Percentiles rank a stretch among this genome's conserved stretches.
phyloP scores from a whole-genome alignment of 2,888 invertebrate species.

The Polydrusus cervinus region DNA sequence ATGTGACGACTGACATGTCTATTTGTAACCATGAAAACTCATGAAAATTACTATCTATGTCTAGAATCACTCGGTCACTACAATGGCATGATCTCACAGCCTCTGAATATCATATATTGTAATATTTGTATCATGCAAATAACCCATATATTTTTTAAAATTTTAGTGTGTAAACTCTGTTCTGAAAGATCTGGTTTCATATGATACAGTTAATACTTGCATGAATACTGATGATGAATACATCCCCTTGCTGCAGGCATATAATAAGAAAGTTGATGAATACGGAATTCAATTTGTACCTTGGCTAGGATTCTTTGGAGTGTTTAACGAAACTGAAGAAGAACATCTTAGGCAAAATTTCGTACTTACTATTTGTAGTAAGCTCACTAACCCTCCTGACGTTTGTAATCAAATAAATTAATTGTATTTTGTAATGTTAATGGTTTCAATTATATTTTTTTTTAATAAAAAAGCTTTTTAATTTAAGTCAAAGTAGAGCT shows the following conservation, averaged over 20 bases:
- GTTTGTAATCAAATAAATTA: constrained; percentile 9
- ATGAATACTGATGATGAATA: constrained; percentile 13
- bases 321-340: constrained; percentile 2
- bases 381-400: constrained; percentile 10
- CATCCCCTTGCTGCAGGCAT: background rate
- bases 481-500: no score
- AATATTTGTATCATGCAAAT: no score
- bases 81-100: no score
- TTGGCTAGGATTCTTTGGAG: constrained; percentile 10
- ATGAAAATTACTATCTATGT: no score
- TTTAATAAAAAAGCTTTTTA: no score
- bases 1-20: no score
- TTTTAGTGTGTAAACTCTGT: constrained; percentile 19
- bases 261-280: background rate
- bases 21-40: no score
- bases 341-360: background rate
- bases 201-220: constrained; percentile 16
- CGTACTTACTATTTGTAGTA: constrained; percentile 10
- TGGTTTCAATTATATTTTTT: no score
- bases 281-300: constrained; percentile 25
- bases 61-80: no score
- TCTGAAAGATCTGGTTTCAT: constrained; percentile 12
- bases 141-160: no score
- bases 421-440: background rate
- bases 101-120: no score